Conservation (phyloP, 2,888 invertebrate genomes). For the Limulus polyphemus region DNA sequence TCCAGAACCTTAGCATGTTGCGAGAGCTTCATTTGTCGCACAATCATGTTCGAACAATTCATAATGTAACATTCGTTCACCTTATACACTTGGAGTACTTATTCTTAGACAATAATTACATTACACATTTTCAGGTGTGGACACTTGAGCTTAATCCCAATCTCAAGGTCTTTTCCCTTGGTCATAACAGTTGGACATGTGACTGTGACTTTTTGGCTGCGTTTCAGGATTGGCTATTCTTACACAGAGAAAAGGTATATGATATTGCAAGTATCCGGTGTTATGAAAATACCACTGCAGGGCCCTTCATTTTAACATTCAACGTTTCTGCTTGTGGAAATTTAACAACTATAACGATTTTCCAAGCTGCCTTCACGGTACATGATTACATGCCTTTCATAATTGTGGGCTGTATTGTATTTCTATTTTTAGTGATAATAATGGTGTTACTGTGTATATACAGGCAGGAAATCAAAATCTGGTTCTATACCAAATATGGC, state of each 20-base stretch:
- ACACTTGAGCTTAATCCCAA: constrained; percentile 42
- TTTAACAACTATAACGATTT: too few relatives aligned
- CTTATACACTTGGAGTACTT: constrained; percentile 53
- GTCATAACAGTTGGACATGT: constrained; percentile 66
- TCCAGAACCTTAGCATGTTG: constrained; percentile 60
- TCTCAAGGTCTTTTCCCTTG: constrained; percentile 57
- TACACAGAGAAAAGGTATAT: too few relatives aligned
- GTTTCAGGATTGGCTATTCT: constrained; percentile 53
- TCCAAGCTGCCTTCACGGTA: too few relatives aligned
- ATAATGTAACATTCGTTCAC: constrained; percentile 56
- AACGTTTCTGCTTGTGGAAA: neutral
- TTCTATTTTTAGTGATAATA: constrained; percentile 52
- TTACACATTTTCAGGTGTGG: constrained; percentile 58
- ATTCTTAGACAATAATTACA: constrained; percentile 56
- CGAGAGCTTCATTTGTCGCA: constrained; percentile 59
- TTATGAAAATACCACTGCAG: neutral
- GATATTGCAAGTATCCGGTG: too few relatives aligned
- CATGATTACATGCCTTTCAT: constrained; percentile 58
- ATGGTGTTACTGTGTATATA: constrained; percentile 59
- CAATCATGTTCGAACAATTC: constrained; percentile 55
- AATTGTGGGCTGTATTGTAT: constrained; percentile 54
- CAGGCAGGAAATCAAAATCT: constrained; percentile 64
- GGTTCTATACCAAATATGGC: constrained; percentile 66
- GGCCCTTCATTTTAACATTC: neutral
- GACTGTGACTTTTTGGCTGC: constrained; percentile 67